Evolutionary conservation across 2,888 invertebrate species (phyloP).

Genomic region (Drosophila paucipuncta): DNA sequence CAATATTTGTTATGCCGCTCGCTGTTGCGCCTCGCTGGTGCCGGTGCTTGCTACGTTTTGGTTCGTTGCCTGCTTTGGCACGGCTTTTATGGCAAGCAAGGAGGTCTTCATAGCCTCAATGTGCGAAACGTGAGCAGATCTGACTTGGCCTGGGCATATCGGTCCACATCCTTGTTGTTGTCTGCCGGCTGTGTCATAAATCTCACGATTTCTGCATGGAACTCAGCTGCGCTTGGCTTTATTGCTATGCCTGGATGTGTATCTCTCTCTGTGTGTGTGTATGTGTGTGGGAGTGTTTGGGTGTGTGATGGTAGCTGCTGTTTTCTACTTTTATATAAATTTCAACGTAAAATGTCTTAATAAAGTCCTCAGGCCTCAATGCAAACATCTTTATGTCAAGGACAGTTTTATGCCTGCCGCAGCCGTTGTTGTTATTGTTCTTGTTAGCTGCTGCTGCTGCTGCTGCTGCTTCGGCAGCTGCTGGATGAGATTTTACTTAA

Average conservation of each 20-base stretch:
- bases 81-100: conserved; percentile 57
- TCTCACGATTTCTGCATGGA: conserved; percentile 80
- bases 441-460: conserved; percentile 19
- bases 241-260: conserved; percentile 55
- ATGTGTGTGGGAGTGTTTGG: conserved; percentile 11
- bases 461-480: background rate
- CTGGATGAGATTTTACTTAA: conserved; percentile 47
- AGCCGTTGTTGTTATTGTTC: conserved; percentile 55
- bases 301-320: conserved; percentile 31
- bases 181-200: conserved; percentile 65
- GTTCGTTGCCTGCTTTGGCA: conserved; percentile 2
- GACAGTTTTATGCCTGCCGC: conserved; percentile 76
- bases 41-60: background rate
- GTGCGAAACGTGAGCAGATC: conserved; percentile 49
- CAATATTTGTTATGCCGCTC: conserved; percentile 45
- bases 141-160: conserved; percentile 13
- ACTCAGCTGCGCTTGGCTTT: conserved; percentile 75
- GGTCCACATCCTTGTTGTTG: conserved; percentile 16
- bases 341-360: conserved; percentile 80
- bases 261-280: conserved; percentile 17
- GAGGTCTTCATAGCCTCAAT: conserved; percentile 14
- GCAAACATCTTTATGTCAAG: conserved; percentile 78
- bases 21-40: background rate
- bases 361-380: conserved; percentile 64
- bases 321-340: conserved; percentile 73